Evolutionary conservation across 2,113 vertebrate species (phyloP).

Genomic region (Gambusia holbrooki): DNA sequence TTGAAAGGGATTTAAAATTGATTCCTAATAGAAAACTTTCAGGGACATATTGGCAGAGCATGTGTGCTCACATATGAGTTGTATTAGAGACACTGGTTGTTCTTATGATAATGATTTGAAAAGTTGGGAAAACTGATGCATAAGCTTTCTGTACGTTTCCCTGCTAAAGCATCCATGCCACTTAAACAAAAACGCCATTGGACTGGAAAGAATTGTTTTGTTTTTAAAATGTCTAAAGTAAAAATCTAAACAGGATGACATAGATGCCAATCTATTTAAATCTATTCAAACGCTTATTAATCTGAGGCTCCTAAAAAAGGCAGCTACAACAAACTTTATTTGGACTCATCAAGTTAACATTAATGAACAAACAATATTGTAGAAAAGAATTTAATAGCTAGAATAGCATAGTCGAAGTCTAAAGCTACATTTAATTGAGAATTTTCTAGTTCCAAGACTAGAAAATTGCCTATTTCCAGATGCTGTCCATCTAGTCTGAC

Average conservation of each 20-base stretch:
- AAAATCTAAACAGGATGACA: not conserved
- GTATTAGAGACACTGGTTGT: no score
- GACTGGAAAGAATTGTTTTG: no score
- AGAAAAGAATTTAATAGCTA: no score
- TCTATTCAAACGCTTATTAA: not conserved
- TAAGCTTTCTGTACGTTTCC: not conserved
- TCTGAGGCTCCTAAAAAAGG: not conserved
- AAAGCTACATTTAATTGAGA: no score
- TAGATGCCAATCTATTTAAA: not conserved
- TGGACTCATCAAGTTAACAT: not conserved
- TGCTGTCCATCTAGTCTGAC: no score
- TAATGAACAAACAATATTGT: no score
- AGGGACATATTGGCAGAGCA: not conserved
- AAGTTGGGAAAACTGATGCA: no score
- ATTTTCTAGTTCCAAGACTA: no score
- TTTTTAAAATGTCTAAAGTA: no score
- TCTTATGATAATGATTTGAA: not conserved
- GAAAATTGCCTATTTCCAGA: no score
- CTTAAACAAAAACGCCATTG: no score
- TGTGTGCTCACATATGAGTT: not conserved
- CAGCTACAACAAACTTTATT: not conserved
- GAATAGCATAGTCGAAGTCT: no score
- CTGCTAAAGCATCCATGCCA: not conserved
- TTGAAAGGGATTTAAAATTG: constrained; percentile 34
- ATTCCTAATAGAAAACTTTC: not conserved